These are phyloP conservation scores for Brenthis ino DNA, from an alignment of 2,888 invertebrate genomes.

Conservation along the genomic window DNA sequence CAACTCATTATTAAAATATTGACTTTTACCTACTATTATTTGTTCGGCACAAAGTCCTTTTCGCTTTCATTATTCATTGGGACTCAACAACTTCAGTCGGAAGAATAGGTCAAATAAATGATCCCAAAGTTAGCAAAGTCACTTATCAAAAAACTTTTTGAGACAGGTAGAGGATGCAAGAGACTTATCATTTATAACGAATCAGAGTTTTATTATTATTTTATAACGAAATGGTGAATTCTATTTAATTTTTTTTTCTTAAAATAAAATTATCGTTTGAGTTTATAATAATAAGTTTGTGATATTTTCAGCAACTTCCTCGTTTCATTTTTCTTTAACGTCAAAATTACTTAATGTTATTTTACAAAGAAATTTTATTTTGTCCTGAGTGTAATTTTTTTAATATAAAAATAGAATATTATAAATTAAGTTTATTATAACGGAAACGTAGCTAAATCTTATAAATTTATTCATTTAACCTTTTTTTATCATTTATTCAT, in stretches of 20 bases:
- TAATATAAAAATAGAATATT: background rate
- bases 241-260: no score
- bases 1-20: conserved; percentile 20
- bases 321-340: background rate
- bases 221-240: background rate
- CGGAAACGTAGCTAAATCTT: background rate
- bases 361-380: background rate
- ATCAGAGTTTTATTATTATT: background rate
- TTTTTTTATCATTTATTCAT: background rate
- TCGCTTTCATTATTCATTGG: conserved; percentile 23
- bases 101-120: conserved; percentile 24
- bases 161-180: background rate
- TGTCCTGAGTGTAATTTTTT: background rate
- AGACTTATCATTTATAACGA: background rate
- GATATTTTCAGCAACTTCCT: background rate
- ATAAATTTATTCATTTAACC: background rate
- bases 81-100: conserved; percentile 18
- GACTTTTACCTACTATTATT: conserved; percentile 20
- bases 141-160: conserved; percentile 34
- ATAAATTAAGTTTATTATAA: background rate
- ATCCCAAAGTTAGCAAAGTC: conserved; percentile 26
- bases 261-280: background rate
- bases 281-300: background rate
- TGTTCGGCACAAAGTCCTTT: conserved; percentile 23
- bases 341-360: conserved; percentile 1